These are phyloP conservation scores for Alcis repandata DNA, from an alignment of 2,888 invertebrate species.

Conservation along the genomic window DNA sequence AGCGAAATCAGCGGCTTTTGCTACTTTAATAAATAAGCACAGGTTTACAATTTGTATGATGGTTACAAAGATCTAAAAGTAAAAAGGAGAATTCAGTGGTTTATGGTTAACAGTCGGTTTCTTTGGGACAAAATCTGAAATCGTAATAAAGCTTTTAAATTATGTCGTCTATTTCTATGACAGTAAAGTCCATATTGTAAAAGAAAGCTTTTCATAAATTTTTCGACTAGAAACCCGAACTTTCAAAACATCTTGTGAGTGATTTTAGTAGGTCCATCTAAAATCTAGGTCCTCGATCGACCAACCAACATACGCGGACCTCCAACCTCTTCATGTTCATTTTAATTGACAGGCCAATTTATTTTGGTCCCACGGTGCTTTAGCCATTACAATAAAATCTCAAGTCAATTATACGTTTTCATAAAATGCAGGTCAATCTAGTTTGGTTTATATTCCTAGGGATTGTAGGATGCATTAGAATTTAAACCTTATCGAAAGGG, in stretches of 20 bases:
- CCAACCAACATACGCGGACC: background rate
- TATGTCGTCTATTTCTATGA: too few relatives aligned
- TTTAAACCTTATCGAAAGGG: conserved; percentile 35
- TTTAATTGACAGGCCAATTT: conserved; percentile 24
- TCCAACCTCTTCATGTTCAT: background rate
- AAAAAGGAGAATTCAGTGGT: background rate
- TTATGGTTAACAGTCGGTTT: too few relatives aligned
- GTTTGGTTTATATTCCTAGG: conserved; percentile 15
- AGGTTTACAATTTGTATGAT: background rate
- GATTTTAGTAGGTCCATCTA: too few relatives aligned
- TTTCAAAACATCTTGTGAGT: too few relatives aligned
- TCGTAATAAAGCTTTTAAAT: too few relatives aligned
- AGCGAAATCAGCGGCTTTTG: conserved; percentile 11
- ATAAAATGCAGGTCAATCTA: conserved; percentile 17
- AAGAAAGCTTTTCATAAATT: too few relatives aligned
- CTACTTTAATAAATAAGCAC: background rate
- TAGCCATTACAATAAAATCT: conserved; percentile 17
- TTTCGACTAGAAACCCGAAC: too few relatives aligned
- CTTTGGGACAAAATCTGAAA: too few relatives aligned
- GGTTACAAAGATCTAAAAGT: background rate
- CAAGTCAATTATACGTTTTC: conserved; percentile 2
- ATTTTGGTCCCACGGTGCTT: conserved; percentile 2
- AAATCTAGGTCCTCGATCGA: too few relatives aligned
- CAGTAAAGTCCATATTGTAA: too few relatives aligned
- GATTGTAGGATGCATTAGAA: background rate